Evolutionary conservation across 1,140 invertebrate genomes (phyloP).

Genomic region (Lamellibrachia luymesi): DNA sequence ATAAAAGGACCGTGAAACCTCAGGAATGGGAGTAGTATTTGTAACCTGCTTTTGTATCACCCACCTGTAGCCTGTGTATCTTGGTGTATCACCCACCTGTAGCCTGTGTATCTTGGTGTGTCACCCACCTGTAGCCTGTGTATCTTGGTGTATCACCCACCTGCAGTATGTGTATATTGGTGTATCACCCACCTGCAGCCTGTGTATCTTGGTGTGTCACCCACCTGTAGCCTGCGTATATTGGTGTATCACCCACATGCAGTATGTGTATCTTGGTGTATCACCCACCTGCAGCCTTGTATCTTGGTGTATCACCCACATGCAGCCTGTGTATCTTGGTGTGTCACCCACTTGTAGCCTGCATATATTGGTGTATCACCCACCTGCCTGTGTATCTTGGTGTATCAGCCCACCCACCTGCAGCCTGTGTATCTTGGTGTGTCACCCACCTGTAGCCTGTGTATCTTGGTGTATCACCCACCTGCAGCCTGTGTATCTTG

Average conservation of each 20-base stretch:
- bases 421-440: too few species aligned
- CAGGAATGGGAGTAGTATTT: not conserved
- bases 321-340: not conserved
- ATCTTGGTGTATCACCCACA: not conserved
- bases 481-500: not conserved
- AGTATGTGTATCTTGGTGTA: too few species aligned
- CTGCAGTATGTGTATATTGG: too few species aligned
- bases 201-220: constrained; percentile 77
- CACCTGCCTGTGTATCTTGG: constrained; percentile 59
- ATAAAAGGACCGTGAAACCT: too few species aligned
- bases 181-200: too few species aligned
- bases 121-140: constrained; percentile 78
- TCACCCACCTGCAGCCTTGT: too few species aligned
- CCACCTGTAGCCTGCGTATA: constrained; percentile 61
- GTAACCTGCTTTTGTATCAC: not conserved
- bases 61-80: too few species aligned
- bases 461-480: too few species aligned
- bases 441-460: too few species aligned
- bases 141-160: constrained; percentile 82
- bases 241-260: too few species aligned
- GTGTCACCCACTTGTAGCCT: too few species aligned
- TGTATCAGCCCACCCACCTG: too few species aligned
- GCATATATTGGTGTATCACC: constrained; percentile 75
- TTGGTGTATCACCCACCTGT: constrained; percentile 58
- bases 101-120: constrained; percentile 80